Evolutionary conservation across 1,140 invertebrate species (phyloP), one percentile per base, ranked within the genome.

Genomic region (Sycobia sp.): DNA sequence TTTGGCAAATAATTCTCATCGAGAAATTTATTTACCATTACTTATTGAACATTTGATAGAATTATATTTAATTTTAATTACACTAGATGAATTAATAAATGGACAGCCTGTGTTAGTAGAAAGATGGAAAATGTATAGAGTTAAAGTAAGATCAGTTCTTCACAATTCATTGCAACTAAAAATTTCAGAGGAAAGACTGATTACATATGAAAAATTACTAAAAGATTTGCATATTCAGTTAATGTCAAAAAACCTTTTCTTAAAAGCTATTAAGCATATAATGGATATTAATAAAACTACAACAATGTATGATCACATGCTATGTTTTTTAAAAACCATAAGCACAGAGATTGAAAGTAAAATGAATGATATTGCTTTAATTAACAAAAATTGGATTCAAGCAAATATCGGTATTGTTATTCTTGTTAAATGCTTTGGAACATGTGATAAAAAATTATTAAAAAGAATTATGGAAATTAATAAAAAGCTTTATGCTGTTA

Each of bases 401-500:
- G 76, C 90, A 1, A 91, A 90, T 81, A 82, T 87, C 22, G 80
- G 93, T 2, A 87, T 88, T 77, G 87, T 91, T 4, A 80, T 95
- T 18, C 85, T 88, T 58, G 86, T 87, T 65, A 86, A 89, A 70
- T 81, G 94, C n/a, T 94, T 92, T 81, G 88, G 90, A 22, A 84
- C 82, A 43, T 84, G 85, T 64, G 93, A 96, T 71, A 93, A 89
- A 73, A 93, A 91, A 81, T 74, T 91, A 11, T 86, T 92, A 47
- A 91, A 88, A 80, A 78, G 83, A 60, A 69, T 95, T 9, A 82
- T 86, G 69, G 92, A 94, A 67, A 72, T 88, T 1, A 88, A 93
- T 74, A 89, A 87, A 77, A 94, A 91, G 84, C 87, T 90, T 51
- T 90, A 90, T 53, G 90, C 88, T 44, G 86, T 93, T 22, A 88